Conservation (phyloP, 2,888 invertebrate species). For the Nineta flava region DNA sequence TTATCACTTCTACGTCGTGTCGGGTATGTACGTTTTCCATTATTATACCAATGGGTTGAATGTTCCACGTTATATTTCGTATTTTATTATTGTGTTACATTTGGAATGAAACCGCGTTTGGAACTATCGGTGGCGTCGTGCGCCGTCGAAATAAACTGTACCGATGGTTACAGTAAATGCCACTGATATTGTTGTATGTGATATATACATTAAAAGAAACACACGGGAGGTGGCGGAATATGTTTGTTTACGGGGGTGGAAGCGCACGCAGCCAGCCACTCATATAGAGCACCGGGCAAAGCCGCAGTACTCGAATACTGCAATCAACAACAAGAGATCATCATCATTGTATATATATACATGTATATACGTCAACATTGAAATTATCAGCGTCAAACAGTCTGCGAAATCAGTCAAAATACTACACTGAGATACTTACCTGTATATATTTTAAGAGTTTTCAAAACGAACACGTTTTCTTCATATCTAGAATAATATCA, state of each 20-base stretch:
- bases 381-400: not conserved
- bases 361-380: not conserved
- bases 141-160: not conserved
- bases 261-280: constrained; percentile 4
- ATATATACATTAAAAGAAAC: not conserved
- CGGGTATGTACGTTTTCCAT: no score
- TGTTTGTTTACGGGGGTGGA: constrained; percentile 10
- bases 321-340: not conserved
- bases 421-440: no score
- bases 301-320: constrained; percentile 10
- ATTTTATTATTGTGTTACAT: no score
- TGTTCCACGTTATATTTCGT: no score
- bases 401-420: not conserved
- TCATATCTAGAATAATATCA: no score
- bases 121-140: not conserved
- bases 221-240: constrained; percentile 11
- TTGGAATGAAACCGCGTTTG: not conserved
- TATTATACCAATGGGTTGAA: no score
- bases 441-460: no score
- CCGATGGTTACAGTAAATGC: not conserved
- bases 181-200: not conserved
- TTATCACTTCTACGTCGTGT: no score
- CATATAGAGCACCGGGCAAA: constrained; percentile 11
- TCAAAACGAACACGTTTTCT: no score
- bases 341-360: not conserved